phyloP scores from a whole-genome alignment of 1,140 invertebrate genomes.

The Bombyx mori region ASM3026992v2 NC_085128.1:2492501-2493000 shows the following conservation, averaged over 20 bases:
- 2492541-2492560: constrained; percentile 37
- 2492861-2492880: no score
- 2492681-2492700: constrained; percentile 2
- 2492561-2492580: constrained; percentile 36
- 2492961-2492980: no score
- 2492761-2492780: no score
- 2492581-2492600: constrained; percentile 60
- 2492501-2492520: no score
- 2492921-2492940: no score
- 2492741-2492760: constrained; percentile 2
- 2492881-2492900: no score
- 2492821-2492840: no score
- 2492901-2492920: no score
- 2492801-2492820: no score
- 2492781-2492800: background rate
- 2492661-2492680: constrained; percentile 5
- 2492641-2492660: constrained; percentile 20
- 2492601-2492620: constrained; percentile 14
- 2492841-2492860: no score
- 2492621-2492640: constrained; percentile 23
- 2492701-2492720: background rate
- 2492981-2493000: no score
- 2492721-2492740: background rate
- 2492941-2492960: no score
- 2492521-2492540: constrained; percentile 57